Percentiles rank a stretch among this genome's conserved stretches.
These are phyloP conservation scores for Barypeithes pellucidus DNA, from an alignment of 2,888 invertebrate species.

Conservation along the genomic window DNA sequence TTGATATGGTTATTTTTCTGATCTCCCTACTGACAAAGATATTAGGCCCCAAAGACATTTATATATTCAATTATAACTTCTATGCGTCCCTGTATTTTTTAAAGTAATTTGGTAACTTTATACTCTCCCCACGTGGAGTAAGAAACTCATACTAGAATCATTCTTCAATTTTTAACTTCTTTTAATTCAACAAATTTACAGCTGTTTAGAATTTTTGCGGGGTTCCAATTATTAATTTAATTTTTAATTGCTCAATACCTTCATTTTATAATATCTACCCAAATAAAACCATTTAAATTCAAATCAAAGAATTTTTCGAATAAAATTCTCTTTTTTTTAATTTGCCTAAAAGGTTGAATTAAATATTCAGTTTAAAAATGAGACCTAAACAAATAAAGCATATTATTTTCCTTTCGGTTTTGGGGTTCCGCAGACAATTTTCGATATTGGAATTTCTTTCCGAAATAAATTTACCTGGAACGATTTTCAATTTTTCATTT, in stretches of 20 bases:
- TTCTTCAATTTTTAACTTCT: too few species aligned
- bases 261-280: not conserved
- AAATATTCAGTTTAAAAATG: slow-evolving; percentile 7
- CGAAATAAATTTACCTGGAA: slow-evolving; percentile 15
- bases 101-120: too few species aligned
- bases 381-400: slow-evolving; percentile 20
- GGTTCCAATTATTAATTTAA: not conserved
- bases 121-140: too few species aligned
- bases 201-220: not conserved
- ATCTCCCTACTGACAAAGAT: too few species aligned
- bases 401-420: slow-evolving; percentile 20
- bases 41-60: too few species aligned
- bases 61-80: too few species aligned
- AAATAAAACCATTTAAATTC: not conserved
- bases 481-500: slow-evolving; percentile 17
- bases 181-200: not conserved
- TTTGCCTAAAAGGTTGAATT: slow-evolving; percentile 22
- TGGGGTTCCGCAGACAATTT: slow-evolving; percentile 18
- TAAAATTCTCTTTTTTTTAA: slow-evolving; percentile 5
- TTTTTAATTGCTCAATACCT: not conserved
- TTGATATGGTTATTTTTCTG: too few species aligned
- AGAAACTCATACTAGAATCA: too few species aligned
- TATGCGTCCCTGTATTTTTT: too few species aligned
- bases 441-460: slow-evolving; percentile 16
- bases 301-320: slow-evolving; percentile 8